phyloP scores from a whole-genome alignment of 2,888 invertebrate species.

The Criorhina ranunculi region DNA sequence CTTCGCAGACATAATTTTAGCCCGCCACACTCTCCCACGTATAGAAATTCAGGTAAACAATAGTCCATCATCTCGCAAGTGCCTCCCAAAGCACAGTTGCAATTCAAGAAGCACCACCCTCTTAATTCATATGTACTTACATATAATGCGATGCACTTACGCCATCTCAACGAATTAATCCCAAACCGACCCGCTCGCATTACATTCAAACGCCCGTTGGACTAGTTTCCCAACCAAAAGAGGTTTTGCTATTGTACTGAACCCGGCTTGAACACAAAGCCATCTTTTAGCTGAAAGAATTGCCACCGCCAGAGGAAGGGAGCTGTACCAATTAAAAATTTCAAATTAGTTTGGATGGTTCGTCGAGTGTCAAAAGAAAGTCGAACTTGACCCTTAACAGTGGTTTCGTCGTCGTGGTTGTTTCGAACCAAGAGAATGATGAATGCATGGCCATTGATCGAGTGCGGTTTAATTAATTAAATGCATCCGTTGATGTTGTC shows the following conservation, averaged over 20 bases:
- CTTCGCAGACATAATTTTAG: constrained; percentile 50
- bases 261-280: constrained; percentile 40
- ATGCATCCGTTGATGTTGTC: constrained; percentile 27
- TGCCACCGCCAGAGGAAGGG: background rate
- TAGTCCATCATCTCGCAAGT: constrained; percentile 17
- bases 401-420: constrained; percentile 2
- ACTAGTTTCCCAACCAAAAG: constrained; percentile 1
- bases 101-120: background rate
- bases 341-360: constrained; percentile 45
- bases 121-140: constrained; percentile 43
- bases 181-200: constrained; percentile 6
- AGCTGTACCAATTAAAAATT: constrained; percentile 54
- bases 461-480: constrained; percentile 33
- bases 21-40: constrained; percentile 41
- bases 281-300: constrained; percentile 17
- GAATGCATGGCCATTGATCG: background rate
- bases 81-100: background rate
- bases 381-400: constrained; percentile 45
- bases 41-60: constrained; percentile 51
- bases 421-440: background rate
- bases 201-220: constrained; percentile 4
- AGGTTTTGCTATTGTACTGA: constrained; percentile 3
- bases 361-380: constrained; percentile 47
- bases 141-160: constrained; percentile 37
- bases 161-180: constrained; percentile 33